These are phyloP conservation scores for Ctenomys sociabilis DNA, from an alignment of 2,113 vertebrate genomes.

Conservation along the genomic window DNA sequence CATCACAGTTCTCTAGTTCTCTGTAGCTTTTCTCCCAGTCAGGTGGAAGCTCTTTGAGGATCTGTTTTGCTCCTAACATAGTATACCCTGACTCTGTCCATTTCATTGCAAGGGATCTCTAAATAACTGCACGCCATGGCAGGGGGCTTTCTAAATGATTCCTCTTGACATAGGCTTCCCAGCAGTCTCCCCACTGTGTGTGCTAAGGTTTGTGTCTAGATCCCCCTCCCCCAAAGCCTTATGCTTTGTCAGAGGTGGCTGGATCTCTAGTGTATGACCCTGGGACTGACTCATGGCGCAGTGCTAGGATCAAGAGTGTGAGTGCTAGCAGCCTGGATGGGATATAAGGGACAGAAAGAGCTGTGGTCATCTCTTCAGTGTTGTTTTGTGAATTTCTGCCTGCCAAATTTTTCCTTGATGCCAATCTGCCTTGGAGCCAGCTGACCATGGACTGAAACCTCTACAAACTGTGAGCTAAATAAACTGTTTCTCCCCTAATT, in stretches of 20 bases:
- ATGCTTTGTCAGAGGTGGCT: background rate
- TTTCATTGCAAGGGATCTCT: background rate
- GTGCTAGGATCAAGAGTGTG: background rate
- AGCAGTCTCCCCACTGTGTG: background rate
- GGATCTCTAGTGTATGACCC: background rate
- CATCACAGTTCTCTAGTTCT: slow-evolving; percentile 22
- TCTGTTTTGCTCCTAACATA: slow-evolving; percentile 35
- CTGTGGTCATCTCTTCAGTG: background rate
- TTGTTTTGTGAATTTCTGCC: background rate
- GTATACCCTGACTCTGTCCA: background rate
- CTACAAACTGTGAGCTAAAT: background rate
- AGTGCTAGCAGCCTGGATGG: background rate
- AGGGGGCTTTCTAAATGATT: background rate
- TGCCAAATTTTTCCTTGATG: background rate
- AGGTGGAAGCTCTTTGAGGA: background rate
- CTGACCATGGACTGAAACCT: background rate
- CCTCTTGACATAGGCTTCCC: background rate
- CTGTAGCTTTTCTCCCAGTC: background rate
- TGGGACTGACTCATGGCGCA: background rate
- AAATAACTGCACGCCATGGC: background rate
- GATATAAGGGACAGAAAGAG: background rate
- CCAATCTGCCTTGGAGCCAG: background rate
- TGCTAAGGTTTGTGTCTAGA: background rate
- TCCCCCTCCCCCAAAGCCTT: background rate
- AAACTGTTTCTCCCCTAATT: background rate